Evolutionary conservation across 30 jellyfish, hydroid and myxozoan genomes (phyloP).

Genomic region (Mastigias papua): DNA sequence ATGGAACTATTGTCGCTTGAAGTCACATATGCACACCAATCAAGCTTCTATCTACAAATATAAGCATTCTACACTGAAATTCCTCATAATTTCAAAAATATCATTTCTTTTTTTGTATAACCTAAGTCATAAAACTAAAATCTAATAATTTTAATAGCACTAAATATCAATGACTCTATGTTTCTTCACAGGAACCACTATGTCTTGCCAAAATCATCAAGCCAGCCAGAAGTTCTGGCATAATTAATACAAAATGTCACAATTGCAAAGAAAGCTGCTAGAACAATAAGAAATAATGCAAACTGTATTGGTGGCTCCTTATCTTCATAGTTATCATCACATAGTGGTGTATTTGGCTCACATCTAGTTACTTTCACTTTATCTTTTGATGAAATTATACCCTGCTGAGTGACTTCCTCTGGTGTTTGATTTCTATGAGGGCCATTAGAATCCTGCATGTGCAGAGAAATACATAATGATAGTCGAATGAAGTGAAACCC

Average conservation of each 20-base stretch:
- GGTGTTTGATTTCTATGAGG: background rate
- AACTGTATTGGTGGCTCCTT: constrained; percentile 40
- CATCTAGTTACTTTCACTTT: background rate
- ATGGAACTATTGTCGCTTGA: no score
- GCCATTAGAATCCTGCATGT: no score
- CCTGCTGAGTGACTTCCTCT: background rate
- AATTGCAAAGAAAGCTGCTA: constrained; percentile 11
- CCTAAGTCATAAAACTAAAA: no score
- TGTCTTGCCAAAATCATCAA: constrained; percentile 17
- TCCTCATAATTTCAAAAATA: no score
- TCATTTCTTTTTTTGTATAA: no score
- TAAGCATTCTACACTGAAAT: no score
- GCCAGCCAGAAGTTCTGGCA: constrained; percentile 40
- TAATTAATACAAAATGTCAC: background rate
- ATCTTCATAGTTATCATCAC: background rate
- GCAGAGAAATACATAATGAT: no score
- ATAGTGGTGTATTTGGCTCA: background rate
- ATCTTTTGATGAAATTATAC: background rate
- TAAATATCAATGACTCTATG: background rate
- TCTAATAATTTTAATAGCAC: background rate
- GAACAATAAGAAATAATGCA: constrained; percentile 10
- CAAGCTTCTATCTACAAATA: no score
- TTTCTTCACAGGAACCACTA: no score
- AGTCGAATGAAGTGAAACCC: no score
- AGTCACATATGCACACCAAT: no score